phyloP scores from a whole-genome alignment of 2,888 invertebrate species.

The Epirrhoe tristata region DNA sequence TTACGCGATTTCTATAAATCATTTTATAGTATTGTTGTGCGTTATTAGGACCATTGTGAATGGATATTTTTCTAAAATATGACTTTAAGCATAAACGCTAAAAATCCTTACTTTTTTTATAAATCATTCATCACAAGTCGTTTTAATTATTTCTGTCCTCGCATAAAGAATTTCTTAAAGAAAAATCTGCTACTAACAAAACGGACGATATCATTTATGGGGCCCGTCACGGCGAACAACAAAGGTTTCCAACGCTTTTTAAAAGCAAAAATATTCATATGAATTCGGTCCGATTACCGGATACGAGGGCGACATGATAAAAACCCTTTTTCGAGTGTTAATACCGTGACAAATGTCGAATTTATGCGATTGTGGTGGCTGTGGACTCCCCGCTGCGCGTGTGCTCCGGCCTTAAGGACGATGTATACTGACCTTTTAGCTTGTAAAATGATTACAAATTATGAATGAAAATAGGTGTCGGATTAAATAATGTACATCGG shows the following conservation, averaged over 20 bases:
- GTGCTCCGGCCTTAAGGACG: slow-evolving; percentile 54
- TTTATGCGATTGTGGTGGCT: slow-evolving; percentile 79
- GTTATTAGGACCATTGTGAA: slow-evolving; percentile 45
- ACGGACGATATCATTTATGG: slow-evolving; percentile 40
- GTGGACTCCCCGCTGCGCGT: slow-evolving; percentile 70
- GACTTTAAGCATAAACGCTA: background rate
- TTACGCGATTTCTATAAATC: slow-evolving; percentile 73
- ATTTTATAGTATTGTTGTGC: slow-evolving; percentile 48
- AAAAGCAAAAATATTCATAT: slow-evolving; percentile 66
- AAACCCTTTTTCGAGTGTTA: slow-evolving; percentile 83
- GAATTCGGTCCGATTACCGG: slow-evolving; percentile 73
- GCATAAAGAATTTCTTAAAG: slow-evolving; percentile 17
- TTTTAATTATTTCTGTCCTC: slow-evolving; percentile 24
- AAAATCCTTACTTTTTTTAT: slow-evolving; percentile 3
- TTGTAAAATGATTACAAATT: slow-evolving; percentile 52
- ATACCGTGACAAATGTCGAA: slow-evolving; percentile 84
- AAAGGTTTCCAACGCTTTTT: slow-evolving; percentile 56
- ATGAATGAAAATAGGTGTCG: slow-evolving; percentile 40
- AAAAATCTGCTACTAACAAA: slow-evolving; percentile 41
- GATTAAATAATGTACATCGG: slow-evolving; percentile 31
- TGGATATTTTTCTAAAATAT: slow-evolving; percentile 36
- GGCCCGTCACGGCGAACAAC: slow-evolving; percentile 61
- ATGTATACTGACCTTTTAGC: slow-evolving; percentile 50
- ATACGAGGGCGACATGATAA: slow-evolving; percentile 81
- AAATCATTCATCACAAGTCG: slow-evolving; percentile 4